Conservation (phyloP, 2,113 vertebrate genomes). For the Myiopsitta monachus region DNA sequence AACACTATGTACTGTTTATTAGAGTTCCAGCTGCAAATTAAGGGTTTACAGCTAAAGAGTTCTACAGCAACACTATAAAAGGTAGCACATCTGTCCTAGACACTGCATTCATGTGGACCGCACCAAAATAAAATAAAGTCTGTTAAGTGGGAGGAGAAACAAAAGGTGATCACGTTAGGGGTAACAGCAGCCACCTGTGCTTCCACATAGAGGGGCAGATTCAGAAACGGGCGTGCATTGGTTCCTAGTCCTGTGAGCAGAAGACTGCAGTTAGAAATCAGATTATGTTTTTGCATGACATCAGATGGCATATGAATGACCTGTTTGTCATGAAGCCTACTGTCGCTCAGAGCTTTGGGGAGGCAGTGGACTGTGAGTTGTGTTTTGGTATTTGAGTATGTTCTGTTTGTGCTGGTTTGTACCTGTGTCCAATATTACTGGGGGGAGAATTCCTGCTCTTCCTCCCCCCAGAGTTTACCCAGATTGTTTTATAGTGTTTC, state of each 20-base stretch:
- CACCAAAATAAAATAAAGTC: constrained; percentile 48
- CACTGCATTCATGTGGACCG: constrained; percentile 8
- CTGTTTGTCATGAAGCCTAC: constrained; percentile 17
- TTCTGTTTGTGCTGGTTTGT: constrained; percentile 30
- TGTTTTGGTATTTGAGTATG: constrained; percentile 37
- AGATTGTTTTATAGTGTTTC: constrained; percentile 13
- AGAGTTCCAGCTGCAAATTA: constrained; percentile 58
- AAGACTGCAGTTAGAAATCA: constrained; percentile 59
- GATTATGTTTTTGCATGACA: constrained; percentile 15
- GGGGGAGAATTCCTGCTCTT: constrained; percentile 15
- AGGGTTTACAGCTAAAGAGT: constrained; percentile 67
- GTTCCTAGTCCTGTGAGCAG: constrained; percentile 70
- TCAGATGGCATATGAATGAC: constrained; percentile 44
- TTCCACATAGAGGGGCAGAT: constrained; percentile 28
- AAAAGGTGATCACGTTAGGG: constrained; percentile 20
- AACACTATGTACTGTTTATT: constrained; percentile 80
- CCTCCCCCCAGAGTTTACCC: constrained; percentile 3
- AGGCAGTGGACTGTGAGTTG: constrained; percentile 33
- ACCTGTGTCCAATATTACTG: background rate
- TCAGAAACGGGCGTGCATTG: constrained; percentile 37
- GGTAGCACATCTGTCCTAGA: constrained; percentile 67
- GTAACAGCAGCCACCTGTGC: constrained; percentile 40
- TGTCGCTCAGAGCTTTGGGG: constrained; percentile 7
- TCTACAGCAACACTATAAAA: constrained; percentile 45
- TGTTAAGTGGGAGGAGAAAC: constrained; percentile 58